Percentiles rank a stretch among this genome's conserved stretches.
These are phyloP conservation scores for Sebastes kiyomatsui DNA, from an alignment of 2,797 vertebrate species.

Conservation along the genomic window DNA sequence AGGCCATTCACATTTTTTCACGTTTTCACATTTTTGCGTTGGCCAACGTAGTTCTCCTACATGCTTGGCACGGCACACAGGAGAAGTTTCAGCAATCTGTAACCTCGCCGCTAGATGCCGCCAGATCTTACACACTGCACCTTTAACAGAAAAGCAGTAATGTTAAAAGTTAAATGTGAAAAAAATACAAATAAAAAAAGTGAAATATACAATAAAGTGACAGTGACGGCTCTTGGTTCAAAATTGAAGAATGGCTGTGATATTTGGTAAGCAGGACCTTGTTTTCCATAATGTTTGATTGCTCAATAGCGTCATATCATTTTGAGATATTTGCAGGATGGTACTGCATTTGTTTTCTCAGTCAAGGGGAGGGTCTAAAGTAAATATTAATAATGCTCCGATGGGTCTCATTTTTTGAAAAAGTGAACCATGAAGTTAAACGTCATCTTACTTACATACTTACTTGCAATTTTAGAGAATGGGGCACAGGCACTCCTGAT, in stretches of 20 bases:
- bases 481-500: not conserved
- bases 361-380: not conserved
- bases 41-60: too few species aligned
- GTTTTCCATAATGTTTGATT: not conserved
- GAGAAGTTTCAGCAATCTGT: too few species aligned
- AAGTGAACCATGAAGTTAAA: not conserved
- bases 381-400: not conserved
- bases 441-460: not conserved
- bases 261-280: not conserved
- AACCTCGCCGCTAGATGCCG: too few species aligned
- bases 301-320: not conserved
- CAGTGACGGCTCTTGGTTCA: not conserved
- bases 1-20: accelerated
- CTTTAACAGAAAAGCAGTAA: not conserved
- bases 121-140: not conserved
- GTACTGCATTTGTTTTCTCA: not conserved
- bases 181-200: not conserved
- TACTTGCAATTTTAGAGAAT: too few species aligned
- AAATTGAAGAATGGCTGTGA: not conserved
- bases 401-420: not conserved
- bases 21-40: too few species aligned
- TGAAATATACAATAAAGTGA: not conserved
- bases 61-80: too few species aligned
- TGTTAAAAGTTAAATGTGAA: not conserved
- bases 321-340: not conserved